Base-by-base conservation (phyloP, 2,797 vertebrate genomes). In the Enteromius mattozi region DNA sequence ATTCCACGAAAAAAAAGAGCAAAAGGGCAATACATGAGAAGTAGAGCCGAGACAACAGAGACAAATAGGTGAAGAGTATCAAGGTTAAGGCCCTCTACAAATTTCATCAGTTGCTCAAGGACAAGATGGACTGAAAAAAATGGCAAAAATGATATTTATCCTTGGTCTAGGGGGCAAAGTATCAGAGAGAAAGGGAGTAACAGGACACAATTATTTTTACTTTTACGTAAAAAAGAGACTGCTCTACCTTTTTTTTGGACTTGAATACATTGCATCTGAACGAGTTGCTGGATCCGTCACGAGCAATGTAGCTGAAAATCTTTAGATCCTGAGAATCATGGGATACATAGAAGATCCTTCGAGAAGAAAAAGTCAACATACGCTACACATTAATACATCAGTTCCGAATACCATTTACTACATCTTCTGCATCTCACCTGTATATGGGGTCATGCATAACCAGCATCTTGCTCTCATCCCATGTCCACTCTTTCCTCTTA, bases 251-350 rank as follows among this genome's bases (percentile, higher is more conserved):
- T 91, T 97, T 96, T 91, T 98, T 97, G 1, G 96, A 96, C 88
- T 96, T 96, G 94, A 98, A 98, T 88, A 97, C 96, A 0, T 97
- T 97, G 85, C 96, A 96, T 77, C 96, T 94, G 93, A 97, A 97
- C 66, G 94, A 95, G 80, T 96, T 96, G 91, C 90, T 97, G 51
- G 95, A 85, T 0, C 96, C 94, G 0, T 97, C 96, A 89, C 97
- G 93, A 0, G 95, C 96, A 0, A 98, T 96, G 91, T 96, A 97
- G 90, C 95, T 97, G 88, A 97, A 97, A 80, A 95, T 97, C 93
- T 98, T 97, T 79, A 97, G 91, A 90, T 97, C 96, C 89, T 96
- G 96, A 0, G 96, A 97, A 90, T 97, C 95, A 0, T 97, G 96
- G 8, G 96, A 97, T n/a, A 97, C 95, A 0, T 96, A 97, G 93